These are phyloP conservation scores for Oreochromis tanganicae DNA, from an alignment of 2,113 vertebrate genomes.

Conservation along the genomic window DNA sequence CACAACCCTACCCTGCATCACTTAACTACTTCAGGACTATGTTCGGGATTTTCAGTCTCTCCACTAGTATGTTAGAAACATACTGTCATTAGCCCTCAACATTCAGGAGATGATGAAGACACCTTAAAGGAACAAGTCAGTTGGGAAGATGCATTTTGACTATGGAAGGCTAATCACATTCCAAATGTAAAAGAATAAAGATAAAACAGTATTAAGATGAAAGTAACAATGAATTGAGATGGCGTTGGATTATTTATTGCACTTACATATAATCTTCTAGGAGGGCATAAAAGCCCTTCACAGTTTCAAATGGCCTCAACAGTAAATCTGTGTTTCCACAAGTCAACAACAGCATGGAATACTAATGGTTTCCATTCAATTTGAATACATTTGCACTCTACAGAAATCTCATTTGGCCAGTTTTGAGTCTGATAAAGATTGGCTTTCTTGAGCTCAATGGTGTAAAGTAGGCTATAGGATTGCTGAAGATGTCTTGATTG, in stretches of 20 bases:
- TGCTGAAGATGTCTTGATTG: neutral
- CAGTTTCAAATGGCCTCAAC: constrained; percentile 12
- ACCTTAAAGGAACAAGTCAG: neutral
- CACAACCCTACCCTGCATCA: neutral
- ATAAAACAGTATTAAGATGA: constrained; percentile 21
- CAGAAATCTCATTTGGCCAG: neutral
- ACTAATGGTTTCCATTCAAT: constrained; percentile 14
- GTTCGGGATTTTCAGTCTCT: neutral
- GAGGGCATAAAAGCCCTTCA: constrained; percentile 15
- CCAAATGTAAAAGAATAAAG: constrained; percentile 25
- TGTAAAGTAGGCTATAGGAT: neutral
- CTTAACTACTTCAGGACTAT: neutral
- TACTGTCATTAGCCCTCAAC: neutral
- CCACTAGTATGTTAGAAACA: neutral
- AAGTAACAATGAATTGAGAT: constrained; percentile 11
- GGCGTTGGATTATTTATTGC: constrained; percentile 28
- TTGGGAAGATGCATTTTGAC: neutral
- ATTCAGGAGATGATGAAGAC: neutral
- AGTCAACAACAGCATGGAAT: neutral
- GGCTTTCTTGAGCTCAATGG: neutral
- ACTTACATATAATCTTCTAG: constrained; percentile 25
- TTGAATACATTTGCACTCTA: neutral
- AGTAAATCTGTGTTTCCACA: constrained; percentile 34
- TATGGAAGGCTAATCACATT: constrained; percentile 29
- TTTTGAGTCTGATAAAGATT: neutral